Evolutionary conservation across 2,113 vertebrate species (phyloP), one percentile per base, ranked within the genome.

Genomic region (Corvus moneduloides): DNA sequence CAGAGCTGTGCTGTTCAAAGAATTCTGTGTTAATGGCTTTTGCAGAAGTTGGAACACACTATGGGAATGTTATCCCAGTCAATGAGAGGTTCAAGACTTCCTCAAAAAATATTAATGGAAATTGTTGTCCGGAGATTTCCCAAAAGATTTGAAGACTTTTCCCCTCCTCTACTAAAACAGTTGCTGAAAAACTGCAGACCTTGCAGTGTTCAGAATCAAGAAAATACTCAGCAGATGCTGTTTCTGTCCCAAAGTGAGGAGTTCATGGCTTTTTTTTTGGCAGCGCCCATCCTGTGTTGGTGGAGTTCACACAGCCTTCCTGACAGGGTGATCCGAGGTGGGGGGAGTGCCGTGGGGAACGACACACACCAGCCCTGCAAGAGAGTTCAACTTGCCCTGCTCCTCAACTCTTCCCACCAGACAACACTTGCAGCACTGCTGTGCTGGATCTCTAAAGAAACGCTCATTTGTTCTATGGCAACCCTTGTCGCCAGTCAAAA

Each of bases 91-190:
- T 97, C 96, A 91, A 95, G 77, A 81, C 79, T 97, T 97, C 87
- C 92, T 96, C 89, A 90, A 96, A 97, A 86, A 83, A 62, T 86
- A 83, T 81, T 96, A 97, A 96, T 97, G 97, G 93, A 97, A 98
- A 97, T 94, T 63, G 49, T 55, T 94, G 52, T 83, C 89, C 43
- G 1, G 93, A 97, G 91, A 96, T 95, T 97, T 98, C 97, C 96
- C 97, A 72, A 95, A 96, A 96, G 97, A 95, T 84, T 84, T 97
- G 43, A 91, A 71, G 62, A 78, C 30, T 86, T 97, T 77, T 78
- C 87, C 85, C 84, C 87, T 77, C 32, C 83, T 93, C 26, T 91
- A 87, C 81, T 96, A 91, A 96, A 96, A 88, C 11, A 94, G 77
- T 94, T 76, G 75, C 76, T 93, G 66, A 97, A 94, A 94, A 96